Percentiles rank a stretch among this genome's conserved stretches.
phyloP scores from a whole-genome alignment of 2,888 invertebrate genomes.

The Phalera bucephala region DNA sequence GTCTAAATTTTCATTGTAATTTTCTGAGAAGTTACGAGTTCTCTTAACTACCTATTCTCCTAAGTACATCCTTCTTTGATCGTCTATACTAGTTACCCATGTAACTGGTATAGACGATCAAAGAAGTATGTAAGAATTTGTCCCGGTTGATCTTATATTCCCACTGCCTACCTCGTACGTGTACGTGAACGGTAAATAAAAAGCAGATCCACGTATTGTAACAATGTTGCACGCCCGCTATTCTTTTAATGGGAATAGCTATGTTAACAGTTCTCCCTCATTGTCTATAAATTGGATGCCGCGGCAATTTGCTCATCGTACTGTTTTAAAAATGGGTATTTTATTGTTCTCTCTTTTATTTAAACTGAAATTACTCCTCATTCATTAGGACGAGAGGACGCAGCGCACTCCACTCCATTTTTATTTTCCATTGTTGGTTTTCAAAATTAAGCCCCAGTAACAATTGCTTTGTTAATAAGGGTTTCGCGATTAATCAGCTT shows the following conservation, averaged over 20 bases:
- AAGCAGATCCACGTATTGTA: conserved; percentile 15
- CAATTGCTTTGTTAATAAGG: conserved; percentile 79
- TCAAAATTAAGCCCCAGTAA: conserved; percentile 75
- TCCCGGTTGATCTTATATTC: too few species aligned
- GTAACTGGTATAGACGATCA: too few species aligned
- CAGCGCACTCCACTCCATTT: conserved; percentile 68
- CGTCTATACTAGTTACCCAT: too few species aligned
- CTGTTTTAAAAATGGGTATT: conserved; percentile 73
- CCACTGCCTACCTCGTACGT: too few species aligned
- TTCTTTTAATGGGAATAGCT: conserved; percentile 53
- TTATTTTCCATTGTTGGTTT: conserved; percentile 80
- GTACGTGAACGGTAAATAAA: conserved; percentile 27
- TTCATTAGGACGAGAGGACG: conserved; percentile 72
- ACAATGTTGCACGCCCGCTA: conserved; percentile 34
- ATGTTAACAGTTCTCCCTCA: conserved; percentile 64
- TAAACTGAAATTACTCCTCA: conserved; percentile 78
- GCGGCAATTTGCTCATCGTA: conserved; percentile 69
- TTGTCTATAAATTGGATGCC: conserved; percentile 69
- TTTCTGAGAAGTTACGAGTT: too few species aligned
- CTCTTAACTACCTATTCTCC: too few species aligned
- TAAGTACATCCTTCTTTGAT: too few species aligned
- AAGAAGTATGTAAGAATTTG: too few species aligned
- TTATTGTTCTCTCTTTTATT: conserved; percentile 77
- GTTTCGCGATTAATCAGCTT: conserved; percentile 63
- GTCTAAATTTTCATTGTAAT: too few species aligned